Evolutionary conservation across 2,888 invertebrate genomes (phyloP).

Genomic region (Eulithis prunata): DNA sequence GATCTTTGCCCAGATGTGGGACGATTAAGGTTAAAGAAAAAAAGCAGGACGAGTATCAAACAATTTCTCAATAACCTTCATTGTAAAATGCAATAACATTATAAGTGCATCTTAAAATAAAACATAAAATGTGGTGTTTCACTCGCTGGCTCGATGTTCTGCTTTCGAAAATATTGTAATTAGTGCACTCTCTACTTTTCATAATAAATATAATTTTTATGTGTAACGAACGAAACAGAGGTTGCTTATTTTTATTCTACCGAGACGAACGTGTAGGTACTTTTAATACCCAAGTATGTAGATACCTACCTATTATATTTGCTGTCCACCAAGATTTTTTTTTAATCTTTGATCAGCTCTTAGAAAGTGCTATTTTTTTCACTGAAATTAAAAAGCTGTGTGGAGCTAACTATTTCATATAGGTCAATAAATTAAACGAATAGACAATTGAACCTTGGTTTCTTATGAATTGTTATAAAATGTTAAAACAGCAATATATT

Average conservation of each 20-base stretch:
- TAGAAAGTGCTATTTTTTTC: too few relatives aligned
- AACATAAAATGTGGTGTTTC: conserved; percentile 46
- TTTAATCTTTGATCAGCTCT: too few relatives aligned
- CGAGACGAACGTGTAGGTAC: not conserved
- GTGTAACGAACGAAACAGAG: conserved; percentile 19
- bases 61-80: conserved; percentile 7
- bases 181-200: conserved; percentile 50
- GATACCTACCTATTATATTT: too few relatives aligned
- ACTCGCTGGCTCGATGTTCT: conserved; percentile 41
- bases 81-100: conserved; percentile 17
- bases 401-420: too few relatives aligned
- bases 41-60: not conserved
- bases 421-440: too few relatives aligned
- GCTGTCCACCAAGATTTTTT: too few relatives aligned
- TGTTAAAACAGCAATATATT: too few relatives aligned
- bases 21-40: not conserved
- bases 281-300: not conserved
- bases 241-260: conserved; percentile 14
- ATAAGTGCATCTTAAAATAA: conserved; percentile 45
- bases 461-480: too few relatives aligned
- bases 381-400: too few relatives aligned
- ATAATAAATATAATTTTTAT: conserved; percentile 30
- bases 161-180: conserved; percentile 53
- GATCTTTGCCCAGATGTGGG: too few relatives aligned
- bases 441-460: too few relatives aligned